These are phyloP conservation scores for Onthophagus taurus DNA, from an alignment of 1,140 invertebrate species.

Conservation along the genomic window DNA sequence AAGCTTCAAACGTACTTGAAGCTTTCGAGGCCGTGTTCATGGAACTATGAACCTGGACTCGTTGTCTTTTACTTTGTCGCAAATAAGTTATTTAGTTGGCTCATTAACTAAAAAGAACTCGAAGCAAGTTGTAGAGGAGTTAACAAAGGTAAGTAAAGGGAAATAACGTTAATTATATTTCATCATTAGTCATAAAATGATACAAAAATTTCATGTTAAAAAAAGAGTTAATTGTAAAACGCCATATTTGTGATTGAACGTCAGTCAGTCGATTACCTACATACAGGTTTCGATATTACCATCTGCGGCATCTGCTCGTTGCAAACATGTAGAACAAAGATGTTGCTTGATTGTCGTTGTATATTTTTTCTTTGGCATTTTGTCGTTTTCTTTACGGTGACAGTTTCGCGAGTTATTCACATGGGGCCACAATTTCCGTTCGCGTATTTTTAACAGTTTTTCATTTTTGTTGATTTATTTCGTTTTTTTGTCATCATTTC, in stretches of 20 bases:
- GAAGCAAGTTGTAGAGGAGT: conserved; percentile 75
- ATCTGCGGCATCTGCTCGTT: too few relatives aligned
- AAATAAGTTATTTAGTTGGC: conserved; percentile 93
- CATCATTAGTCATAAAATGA: background rate
- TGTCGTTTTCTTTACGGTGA: conserved; percentile 7
- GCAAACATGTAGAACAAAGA: conserved; percentile 24
- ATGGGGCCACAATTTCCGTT: too few relatives aligned
- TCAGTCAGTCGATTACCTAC: conserved; percentile 3
- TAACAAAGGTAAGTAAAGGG: conserved; percentile 53
- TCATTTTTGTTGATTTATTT: background rate
- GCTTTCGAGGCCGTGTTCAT: conserved; percentile 73
- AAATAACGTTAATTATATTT: background rate
- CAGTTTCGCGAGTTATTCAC: too few relatives aligned
- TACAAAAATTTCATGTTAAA: conserved; percentile 5
- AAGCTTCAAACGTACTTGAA: conserved; percentile 80
- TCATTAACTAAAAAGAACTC: conserved; percentile 94
- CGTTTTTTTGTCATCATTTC: background rate
- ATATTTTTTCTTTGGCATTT: conserved; percentile 6
- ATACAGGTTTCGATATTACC: conserved; percentile 13
- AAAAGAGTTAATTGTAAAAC: conserved; percentile 1
- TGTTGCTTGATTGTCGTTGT: conserved; percentile 24
- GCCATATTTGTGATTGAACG: conserved; percentile 7
- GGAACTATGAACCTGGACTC: conserved; percentile 98
- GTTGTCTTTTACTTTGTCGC: conserved; percentile 94
- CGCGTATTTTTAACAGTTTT: too few relatives aligned